Conservation (phyloP, 2,113 vertebrate genomes). For the Strix aluco region DNA sequence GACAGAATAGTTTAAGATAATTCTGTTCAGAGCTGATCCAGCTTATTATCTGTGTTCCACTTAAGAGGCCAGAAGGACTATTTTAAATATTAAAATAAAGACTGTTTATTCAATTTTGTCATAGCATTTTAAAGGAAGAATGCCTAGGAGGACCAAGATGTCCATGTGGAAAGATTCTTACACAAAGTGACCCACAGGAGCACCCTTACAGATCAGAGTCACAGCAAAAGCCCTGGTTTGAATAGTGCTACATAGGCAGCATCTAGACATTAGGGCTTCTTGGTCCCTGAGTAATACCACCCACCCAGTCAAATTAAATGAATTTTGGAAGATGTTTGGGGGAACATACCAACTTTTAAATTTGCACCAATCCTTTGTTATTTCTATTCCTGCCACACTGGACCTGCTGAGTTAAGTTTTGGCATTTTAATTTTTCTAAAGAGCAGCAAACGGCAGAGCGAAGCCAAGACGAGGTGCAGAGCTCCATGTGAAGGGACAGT, state of each 20-base stretch:
- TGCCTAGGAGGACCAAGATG: background rate
- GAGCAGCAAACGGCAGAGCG: background rate
- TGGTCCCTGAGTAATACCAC: background rate
- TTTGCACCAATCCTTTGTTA: background rate
- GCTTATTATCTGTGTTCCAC: background rate
- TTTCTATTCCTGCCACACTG: background rate
- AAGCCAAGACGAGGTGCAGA: background rate
- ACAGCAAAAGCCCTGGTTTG: background rate
- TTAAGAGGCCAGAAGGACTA: background rate
- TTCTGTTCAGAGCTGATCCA: background rate
- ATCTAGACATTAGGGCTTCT: background rate
- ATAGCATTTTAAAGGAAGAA: background rate
- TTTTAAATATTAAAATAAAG: background rate
- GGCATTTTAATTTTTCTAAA: background rate
- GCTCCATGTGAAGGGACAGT: background rate
- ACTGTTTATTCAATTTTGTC: background rate
- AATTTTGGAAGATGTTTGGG: fast-evolving
- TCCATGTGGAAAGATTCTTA: background rate
- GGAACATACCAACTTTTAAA: background rate
- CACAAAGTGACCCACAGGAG: background rate
- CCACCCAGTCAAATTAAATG: background rate
- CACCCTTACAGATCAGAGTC: background rate
- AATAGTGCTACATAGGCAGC: background rate
- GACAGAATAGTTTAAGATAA: background rate
- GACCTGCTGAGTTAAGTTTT: background rate